Percentiles rank a stretch among this genome's conserved stretches.
phyloP scores from a whole-genome alignment of 1,140 invertebrate species.

The Drosophila simulans region DNA sequence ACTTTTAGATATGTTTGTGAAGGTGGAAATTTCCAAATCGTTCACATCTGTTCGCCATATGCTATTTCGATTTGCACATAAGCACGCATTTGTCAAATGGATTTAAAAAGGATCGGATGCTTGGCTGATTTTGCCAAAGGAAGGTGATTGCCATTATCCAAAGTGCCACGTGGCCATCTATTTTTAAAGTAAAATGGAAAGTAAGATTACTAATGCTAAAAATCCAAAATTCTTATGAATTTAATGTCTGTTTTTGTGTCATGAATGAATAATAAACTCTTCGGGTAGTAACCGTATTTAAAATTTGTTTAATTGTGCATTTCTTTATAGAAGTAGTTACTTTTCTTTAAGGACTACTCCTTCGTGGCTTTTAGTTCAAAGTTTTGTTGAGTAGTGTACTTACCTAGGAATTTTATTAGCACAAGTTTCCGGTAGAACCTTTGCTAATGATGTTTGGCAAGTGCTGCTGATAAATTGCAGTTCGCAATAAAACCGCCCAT shows the following conservation, averaged over 20 bases:
- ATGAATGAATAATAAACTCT: too few relatives aligned
- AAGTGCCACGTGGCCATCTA: neutral
- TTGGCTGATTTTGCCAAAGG: slow-evolving; percentile 14
- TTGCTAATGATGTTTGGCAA: neutral
- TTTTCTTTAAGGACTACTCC: too few relatives aligned
- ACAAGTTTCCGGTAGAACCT: neutral
- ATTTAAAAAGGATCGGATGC: slow-evolving; percentile 2
- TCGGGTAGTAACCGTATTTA: too few relatives aligned
- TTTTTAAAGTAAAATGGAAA: neutral
- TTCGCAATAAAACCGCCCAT: neutral
- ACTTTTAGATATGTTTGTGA: too few relatives aligned
- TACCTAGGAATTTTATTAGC: too few relatives aligned
- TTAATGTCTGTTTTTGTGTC: too few relatives aligned
- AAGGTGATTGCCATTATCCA: neutral
- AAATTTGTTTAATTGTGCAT: too few relatives aligned
- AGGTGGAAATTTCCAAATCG: neutral
- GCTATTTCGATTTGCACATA: neutral
- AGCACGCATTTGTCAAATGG: slow-evolving; percentile 1
- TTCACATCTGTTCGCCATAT: neutral
- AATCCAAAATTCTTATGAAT: too few relatives aligned
- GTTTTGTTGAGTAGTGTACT: too few relatives aligned
- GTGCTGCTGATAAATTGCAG: neutral
- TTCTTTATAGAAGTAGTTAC: too few relatives aligned
- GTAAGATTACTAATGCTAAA: neutral
- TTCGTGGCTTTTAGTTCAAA: too few relatives aligned